These are phyloP conservation scores for Hystrix brachyura DNA, from an alignment of 2,113 vertebrate species.

Conservation along the genomic window DNA sequence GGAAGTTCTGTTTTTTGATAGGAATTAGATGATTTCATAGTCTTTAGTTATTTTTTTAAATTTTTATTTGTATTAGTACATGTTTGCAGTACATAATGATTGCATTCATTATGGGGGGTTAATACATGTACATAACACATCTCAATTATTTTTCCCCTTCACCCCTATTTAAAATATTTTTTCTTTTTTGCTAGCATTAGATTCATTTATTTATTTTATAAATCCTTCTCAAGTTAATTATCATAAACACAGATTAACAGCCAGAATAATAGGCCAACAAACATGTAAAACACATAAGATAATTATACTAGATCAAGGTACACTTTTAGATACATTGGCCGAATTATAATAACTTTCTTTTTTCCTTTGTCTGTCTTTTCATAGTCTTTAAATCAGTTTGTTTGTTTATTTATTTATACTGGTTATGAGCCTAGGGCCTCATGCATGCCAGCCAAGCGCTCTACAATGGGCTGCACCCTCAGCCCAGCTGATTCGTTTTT, in stretches of 20 bases:
- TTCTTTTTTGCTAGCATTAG: background rate
- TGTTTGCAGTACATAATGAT: background rate
- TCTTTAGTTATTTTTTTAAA: background rate
- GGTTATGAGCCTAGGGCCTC: background rate
- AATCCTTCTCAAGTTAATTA: background rate
- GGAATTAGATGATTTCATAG: background rate
- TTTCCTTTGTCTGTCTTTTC: background rate
- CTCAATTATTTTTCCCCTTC: background rate
- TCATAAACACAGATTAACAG: background rate
- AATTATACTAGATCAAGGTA: background rate
- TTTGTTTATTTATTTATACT: background rate
- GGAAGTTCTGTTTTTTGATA: background rate
- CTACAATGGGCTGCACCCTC: background rate
- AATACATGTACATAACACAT: background rate
- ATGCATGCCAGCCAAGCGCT: background rate
- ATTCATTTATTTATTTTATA: background rate
- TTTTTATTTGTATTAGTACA: background rate
- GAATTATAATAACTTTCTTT: background rate
- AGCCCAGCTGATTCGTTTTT: background rate
- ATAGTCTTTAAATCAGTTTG: background rate
- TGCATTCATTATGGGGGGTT: background rate
- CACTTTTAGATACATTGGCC: background rate
- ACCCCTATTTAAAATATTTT: background rate
- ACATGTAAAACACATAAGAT: background rate
- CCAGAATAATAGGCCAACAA: background rate